Evolutionary conservation across 2,797 vertebrate species (phyloP), one percentile per base, ranked within the genome.

Genomic region (Schizopygopsis pylzovi): DNA sequence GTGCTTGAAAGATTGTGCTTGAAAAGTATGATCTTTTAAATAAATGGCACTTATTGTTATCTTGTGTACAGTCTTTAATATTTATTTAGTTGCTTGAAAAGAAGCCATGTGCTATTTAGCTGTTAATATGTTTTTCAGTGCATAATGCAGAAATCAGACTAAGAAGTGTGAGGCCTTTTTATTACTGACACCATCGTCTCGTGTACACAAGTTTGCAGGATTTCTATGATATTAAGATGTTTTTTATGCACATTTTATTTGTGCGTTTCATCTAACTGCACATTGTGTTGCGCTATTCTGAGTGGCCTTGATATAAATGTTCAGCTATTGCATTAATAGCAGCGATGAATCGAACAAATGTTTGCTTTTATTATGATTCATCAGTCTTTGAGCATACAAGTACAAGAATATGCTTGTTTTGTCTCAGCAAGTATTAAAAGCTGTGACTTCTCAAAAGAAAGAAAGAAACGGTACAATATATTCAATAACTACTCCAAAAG

Each of bases 281-380:
- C 7, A 76, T 67, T 28, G 37, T 4, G 5, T 18, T 20, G 4
- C 11, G 28, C 28, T 49, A 39, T 83, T 76, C 72, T 13, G 15
- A 67, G 33, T 54, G 73, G 49, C 61, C 72, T 77, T 67, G 82
- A 39, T 25, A 67, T 52, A 67, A 68, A 63, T 13, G 33, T 65
- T 54, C 37, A 28, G 63, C 47, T 68, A 25, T 65, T 63, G 63
- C 45, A 67, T 67, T 11, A 37, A 54, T 37, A 16, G 25, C 43
- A 67, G 33, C 0, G 6, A 84, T 54, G 47, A 83, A 83, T 54
- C 41, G 68, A 72, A 37, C 6, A 7, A 20, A 18, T 25, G 47
- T 47, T 80, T 65, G n/a, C 54, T 78, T 43, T 75, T 11, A 22
- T 75, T 39, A 47, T 52, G 61, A 84, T 54, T 77, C 45, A 54